These are phyloP conservation scores for Amazona finschi DNA, from an alignment of 2,797 vertebrate genomes.

Conservation along the genomic window DNA sequence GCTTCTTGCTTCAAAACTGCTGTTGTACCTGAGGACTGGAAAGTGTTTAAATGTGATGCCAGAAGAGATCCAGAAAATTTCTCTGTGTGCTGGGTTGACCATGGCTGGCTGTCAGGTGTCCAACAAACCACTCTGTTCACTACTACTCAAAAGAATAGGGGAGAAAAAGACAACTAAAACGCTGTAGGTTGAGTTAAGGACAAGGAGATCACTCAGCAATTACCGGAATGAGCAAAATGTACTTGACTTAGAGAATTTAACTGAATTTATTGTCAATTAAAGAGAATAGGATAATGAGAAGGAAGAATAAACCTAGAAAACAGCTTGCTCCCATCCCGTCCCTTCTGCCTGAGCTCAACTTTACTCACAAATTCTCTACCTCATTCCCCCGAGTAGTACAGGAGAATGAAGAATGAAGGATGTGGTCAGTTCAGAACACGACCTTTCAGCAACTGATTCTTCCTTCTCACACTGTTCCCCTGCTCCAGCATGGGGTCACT, in stretches of 20 bases:
- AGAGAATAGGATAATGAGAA: background rate
- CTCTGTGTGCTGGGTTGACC: background rate
- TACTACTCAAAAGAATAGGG: background rate
- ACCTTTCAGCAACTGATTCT: background rate
- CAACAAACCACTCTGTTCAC: background rate
- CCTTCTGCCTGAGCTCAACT: background rate
- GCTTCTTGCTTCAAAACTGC: background rate
- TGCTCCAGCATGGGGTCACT: background rate
- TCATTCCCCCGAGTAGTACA: background rate
- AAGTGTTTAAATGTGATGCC: background rate
- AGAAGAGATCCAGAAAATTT: background rate
- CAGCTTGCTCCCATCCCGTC: rapidly evolving
- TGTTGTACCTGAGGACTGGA: background rate
- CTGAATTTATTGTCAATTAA: background rate
- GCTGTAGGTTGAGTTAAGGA: background rate
- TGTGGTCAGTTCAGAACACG: no score
- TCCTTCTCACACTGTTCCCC: background rate
- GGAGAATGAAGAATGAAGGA: background rate
- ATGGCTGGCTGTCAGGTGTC: background rate
- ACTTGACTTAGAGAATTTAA: background rate
- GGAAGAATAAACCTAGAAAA: background rate
- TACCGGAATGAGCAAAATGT: background rate
- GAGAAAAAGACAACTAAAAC: background rate
- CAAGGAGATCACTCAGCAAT: background rate
- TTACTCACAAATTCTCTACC: background rate